A percentile compares a stretch with the other conserved stretches of the same genome.
Evolutionary conservation across 35 echinoderm and acorn worm species (phyloP).

Genomic region (Apostichopus californicus): DNA sequence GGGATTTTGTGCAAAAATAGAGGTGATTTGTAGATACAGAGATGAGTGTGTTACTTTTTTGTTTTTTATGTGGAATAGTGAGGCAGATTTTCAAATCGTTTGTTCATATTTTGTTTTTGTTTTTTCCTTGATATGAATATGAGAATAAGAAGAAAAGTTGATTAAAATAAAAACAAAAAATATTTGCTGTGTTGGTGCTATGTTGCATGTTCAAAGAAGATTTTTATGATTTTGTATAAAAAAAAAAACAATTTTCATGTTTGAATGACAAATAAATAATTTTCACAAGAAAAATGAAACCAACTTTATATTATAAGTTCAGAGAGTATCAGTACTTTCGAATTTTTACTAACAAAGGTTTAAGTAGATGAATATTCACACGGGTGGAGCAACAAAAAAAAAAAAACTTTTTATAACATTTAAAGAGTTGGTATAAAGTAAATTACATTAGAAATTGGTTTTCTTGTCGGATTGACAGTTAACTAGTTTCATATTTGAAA

Average conservation of each 20-base stretch:
- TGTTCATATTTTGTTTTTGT: neutral
- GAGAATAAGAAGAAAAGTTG: constrained; percentile 13
- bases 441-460: too few relatives aligned
- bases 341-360: neutral
- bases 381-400: neutral
- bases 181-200: constrained; percentile 49
- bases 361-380: neutral
- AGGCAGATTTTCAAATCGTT: neutral
- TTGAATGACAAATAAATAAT: neutral
- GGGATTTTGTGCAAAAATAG: constrained; percentile 45
- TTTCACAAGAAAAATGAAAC: neutral
- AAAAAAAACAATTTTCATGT: neutral
- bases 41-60: neutral
- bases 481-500: neutral
- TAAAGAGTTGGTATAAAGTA: neutral
- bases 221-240: neutral
- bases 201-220: constrained; percentile 17
- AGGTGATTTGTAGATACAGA: constrained; percentile 36
- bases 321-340: constrained; percentile 5
- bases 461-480: neutral
- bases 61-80: constrained; percentile 1
- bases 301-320: neutral
- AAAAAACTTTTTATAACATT: neutral
- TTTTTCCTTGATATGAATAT: neutral
- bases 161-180: neutral